Conservation (phyloP, 2,797 vertebrate species). For the Sarcoramphus papa region DNA sequence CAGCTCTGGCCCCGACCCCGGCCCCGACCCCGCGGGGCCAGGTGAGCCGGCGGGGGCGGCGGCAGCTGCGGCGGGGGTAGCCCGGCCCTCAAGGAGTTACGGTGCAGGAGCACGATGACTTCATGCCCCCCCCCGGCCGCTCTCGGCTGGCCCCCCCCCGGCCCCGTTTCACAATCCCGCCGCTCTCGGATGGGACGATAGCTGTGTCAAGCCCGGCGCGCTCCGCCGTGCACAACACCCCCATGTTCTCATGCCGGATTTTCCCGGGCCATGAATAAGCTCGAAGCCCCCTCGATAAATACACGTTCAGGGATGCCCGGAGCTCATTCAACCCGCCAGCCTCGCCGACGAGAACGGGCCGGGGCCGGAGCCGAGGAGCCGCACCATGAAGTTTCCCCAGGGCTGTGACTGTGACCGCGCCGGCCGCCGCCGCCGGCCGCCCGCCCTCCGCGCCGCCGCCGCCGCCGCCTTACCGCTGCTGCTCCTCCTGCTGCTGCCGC, state of each 20-base stretch:
- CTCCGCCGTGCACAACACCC: neutral
- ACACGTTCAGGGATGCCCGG: conserved; percentile 68
- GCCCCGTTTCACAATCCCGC: conserved; percentile 29
- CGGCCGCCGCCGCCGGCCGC: neutral
- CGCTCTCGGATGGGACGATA: neutral
- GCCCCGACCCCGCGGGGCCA: neutral
- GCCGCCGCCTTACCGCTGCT: neutral
- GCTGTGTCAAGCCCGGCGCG: neutral
- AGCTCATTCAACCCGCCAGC: conserved; percentile 66
- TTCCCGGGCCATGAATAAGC: conserved; percentile 73
- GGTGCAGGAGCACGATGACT: neutral
- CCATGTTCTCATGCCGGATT: conserved; percentile 70
- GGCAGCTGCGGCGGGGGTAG: neutral
- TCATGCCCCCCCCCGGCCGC: neutral
- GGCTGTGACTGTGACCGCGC: neutral
- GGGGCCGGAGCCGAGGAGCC: neutral
- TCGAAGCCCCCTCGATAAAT: conserved; percentile 72
- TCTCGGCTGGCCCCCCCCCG: neutral
- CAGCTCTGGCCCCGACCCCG: neutral
- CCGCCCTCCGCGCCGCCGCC: neutral
- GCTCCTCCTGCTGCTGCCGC: neutral
- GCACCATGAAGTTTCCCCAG: neutral
- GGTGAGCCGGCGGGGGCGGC: neutral
- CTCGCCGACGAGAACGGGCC: neutral
- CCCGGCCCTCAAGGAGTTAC: neutral